Conservation (phyloP, 2,888 invertebrate genomes). For the Cistogaster globosa region DNA sequence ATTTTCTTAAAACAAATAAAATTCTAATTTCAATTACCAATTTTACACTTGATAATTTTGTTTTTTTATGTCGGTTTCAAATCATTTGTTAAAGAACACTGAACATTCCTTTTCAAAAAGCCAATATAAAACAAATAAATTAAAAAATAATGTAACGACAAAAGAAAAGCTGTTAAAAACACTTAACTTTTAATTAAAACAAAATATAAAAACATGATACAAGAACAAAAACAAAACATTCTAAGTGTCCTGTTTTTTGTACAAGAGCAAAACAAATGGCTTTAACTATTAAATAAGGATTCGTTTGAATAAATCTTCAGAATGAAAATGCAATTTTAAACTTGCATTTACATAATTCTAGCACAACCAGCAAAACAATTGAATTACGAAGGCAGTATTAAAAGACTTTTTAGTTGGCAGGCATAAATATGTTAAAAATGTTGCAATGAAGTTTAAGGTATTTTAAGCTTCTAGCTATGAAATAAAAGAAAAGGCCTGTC, state of each 20-base stretch:
- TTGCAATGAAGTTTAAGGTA: too few relatives aligned
- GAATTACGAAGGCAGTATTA: not conserved
- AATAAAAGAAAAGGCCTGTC: too few relatives aligned
- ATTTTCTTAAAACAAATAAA: not conserved
- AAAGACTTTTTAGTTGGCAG: conserved; percentile 10
- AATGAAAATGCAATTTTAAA: conserved; percentile 62
- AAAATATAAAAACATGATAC: conserved; percentile 54
- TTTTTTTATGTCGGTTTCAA: conserved; percentile 6
- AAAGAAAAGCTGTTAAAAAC: conserved; percentile 68
- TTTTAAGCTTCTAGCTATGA: too few relatives aligned
- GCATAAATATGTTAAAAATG: not conserved
- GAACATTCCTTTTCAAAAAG: conserved; percentile 21
- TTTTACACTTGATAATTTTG: conserved; percentile 6
- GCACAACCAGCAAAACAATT: not conserved
- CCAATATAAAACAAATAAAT: conserved; percentile 59
- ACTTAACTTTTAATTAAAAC: conserved; percentile 72
- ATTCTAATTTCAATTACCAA: conserved; percentile 8
- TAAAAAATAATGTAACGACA: conserved; percentile 35
- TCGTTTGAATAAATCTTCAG: conserved; percentile 56
- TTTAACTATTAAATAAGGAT: conserved; percentile 62
- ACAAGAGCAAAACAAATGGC: conserved; percentile 28
- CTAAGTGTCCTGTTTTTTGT: conserved; percentile 47
- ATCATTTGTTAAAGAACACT: conserved; percentile 20
- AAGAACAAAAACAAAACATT: conserved; percentile 38
- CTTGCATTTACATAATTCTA: conserved; percentile 24